phyloP scores from a whole-genome alignment of 2,888 invertebrate species.

The Nowickia ferox region DNA sequence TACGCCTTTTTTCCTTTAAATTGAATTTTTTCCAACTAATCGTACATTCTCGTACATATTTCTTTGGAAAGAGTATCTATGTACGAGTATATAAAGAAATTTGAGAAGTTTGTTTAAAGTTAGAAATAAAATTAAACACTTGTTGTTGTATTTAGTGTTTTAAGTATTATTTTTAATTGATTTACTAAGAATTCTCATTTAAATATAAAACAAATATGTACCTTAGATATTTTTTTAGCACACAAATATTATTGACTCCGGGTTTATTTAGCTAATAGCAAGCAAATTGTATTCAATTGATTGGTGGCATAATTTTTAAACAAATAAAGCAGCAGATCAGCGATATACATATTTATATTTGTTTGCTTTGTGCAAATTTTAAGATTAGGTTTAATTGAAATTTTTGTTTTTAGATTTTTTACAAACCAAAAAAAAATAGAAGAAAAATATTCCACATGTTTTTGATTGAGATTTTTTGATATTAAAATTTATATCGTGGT shows the following conservation, averaged over 20 bases:
- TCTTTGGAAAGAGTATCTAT: not conserved
- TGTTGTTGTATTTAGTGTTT: conserved; percentile 11
- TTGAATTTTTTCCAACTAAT: not conserved
- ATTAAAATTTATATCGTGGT: too few species aligned
- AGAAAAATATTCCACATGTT: too few species aligned
- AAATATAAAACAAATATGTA: not conserved
- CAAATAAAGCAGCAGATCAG: not conserved
- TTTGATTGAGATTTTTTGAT: too few species aligned
- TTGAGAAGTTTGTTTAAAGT: conserved; percentile 12
- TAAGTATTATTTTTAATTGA: conserved; percentile 24
- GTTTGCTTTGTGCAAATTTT: not conserved
- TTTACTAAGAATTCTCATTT: conserved; percentile 32
- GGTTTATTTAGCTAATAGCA: conserved; percentile 17
- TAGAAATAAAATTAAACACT: conserved; percentile 21
- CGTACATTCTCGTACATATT: not conserved
- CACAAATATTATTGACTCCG: not conserved
- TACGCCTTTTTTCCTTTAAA: conserved; percentile 37
- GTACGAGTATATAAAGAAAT: conserved; percentile 35
- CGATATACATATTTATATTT: not conserved
- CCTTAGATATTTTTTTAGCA: not conserved
- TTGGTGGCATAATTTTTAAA: not conserved
- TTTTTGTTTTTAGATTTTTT: too few species aligned
- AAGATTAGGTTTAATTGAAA: not conserved
- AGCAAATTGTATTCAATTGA: conserved; percentile 1
- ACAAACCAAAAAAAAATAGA: too few species aligned